Evolutionary conservation across 2,888 invertebrate species (phyloP), one percentile per base, ranked within the genome.

Genomic region (Tuberolachnus salignus): DNA sequence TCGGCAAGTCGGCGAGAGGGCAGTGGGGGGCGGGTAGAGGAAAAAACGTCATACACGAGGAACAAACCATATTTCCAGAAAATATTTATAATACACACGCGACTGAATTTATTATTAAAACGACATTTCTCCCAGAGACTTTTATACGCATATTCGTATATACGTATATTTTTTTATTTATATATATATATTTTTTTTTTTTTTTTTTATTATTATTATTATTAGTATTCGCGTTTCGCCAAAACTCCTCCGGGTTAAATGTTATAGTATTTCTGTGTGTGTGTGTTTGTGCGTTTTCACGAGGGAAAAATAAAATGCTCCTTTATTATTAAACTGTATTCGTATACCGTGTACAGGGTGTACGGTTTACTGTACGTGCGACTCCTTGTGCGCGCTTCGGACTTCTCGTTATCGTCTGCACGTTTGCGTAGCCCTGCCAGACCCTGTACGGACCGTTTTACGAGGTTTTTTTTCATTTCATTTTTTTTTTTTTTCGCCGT

Each of bases 31-130:
- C 9, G 51, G 16, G 73, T 23, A 21, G 49, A 6, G 21, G 26
- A n/a, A 63, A 63, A 67, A 57, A 69, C 78, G 78, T 78, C 78
- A 69, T 78, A 78, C n/a, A 78, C 78, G 67, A 69, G 69, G 49
- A 69, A 78, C 67, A 78, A 78, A 78, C 78, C 78, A 78, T 78
- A 78, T 78, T 78, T 78, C 49, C 69, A 69, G 78, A 78, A 34
- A 78, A 69, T 78, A 78, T 78, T 78, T 78, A 78, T 78, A 78
- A 69, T 78, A 78, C 67, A 78, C 78, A 78, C 78, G 78, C 78
- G 78, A 78, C 67, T 69, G 78, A 78, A 78, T 78, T 78, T 78
- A 78, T 78, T 78, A 78, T 78, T 78, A 78, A 78, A 78, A 59
- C 59, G 66, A 66, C 75, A 66, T 75, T 34, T 61, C 49, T 72